A percentile compares a stretch with the other conserved stretches of the same genome.
Conservation (phyloP, 2,113 vertebrate genomes). For the Zapornia atra region DNA sequence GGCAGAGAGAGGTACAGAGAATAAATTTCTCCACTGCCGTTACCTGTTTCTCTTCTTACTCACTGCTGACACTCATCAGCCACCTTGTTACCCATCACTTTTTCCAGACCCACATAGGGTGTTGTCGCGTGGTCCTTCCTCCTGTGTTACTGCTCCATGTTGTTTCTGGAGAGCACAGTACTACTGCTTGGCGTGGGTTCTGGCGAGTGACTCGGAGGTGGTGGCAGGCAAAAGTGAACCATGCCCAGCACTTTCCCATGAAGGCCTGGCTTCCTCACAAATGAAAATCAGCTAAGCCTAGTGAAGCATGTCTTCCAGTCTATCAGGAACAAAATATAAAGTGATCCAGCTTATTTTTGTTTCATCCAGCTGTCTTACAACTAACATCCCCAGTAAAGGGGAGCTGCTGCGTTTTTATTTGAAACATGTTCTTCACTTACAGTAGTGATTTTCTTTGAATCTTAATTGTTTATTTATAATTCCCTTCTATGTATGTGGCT, state of each 20-base stretch:
- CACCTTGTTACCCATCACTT: neutral
- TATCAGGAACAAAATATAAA: neutral
- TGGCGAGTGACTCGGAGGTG: neutral
- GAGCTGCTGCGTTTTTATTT: neutral
- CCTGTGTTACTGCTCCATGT: neutral
- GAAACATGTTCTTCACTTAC: neutral
- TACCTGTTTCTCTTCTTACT: neutral
- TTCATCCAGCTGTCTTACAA: neutral
- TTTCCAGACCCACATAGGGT: neutral
- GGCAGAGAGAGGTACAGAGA: neutral
- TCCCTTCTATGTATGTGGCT: neutral
- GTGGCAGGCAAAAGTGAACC: neutral
- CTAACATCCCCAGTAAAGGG: neutral
- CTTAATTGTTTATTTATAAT: neutral
- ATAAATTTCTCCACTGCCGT: neutral
- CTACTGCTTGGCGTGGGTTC: neutral
- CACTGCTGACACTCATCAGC: neutral
- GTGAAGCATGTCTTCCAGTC: conserved; percentile 9
- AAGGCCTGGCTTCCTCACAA: neutral
- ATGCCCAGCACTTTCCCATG: neutral
- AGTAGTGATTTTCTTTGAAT: neutral
- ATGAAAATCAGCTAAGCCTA: neutral
- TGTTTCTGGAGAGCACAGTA: conserved; percentile 1
- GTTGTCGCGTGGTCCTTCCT: conserved; percentile 1
- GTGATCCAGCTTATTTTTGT: conserved; percentile 12